Conservation (phyloP, 2,797 vertebrate species). For the Urophycis tenuis region DNA sequence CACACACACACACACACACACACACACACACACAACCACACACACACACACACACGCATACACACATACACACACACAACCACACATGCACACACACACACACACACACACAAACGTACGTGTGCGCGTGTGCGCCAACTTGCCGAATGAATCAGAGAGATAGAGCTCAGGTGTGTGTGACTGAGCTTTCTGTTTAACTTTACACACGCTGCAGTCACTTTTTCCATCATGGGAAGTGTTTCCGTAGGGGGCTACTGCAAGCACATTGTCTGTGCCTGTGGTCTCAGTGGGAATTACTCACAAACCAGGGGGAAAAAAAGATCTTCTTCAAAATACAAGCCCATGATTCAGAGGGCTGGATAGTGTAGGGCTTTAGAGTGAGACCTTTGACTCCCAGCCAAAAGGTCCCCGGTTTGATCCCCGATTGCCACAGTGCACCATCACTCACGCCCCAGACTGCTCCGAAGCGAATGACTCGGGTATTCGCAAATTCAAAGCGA, state of each 20-base stretch:
- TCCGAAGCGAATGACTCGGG: neutral
- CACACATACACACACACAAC: neutral
- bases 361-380: neutral
- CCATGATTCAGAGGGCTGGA: neutral
- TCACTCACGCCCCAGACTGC: neutral
- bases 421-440: neutral
- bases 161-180: conserved; percentile 50
- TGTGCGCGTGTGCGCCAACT: neutral
- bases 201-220: neutral
- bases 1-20: neutral
- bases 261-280: neutral
- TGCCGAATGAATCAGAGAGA: conserved; percentile 49
- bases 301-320: neutral
- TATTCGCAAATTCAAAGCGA: neutral
- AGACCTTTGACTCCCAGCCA: neutral
- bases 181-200: neutral
- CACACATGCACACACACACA: too few relatives aligned
- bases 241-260: neutral
- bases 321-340: neutral
- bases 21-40: conserved; percentile 18
- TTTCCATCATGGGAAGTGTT: neutral
- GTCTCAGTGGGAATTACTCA: conserved; percentile 3
- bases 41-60: conserved; percentile 10
- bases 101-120: too few relatives aligned
- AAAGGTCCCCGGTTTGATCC: neutral